Conservation (phyloP, 2,888 invertebrate species). For the Eupithecia vulgata region DNA sequence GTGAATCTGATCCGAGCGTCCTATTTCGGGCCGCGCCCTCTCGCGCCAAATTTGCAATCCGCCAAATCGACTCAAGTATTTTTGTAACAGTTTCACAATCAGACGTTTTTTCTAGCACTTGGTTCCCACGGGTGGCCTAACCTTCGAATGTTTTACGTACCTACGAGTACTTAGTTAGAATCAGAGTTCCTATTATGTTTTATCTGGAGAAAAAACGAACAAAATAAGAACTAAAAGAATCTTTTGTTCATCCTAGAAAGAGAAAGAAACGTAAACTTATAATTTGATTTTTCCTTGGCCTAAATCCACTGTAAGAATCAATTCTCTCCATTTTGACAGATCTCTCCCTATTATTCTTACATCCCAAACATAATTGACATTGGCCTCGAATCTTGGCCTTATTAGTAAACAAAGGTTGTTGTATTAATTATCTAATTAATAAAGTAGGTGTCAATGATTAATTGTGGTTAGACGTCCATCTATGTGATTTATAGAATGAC, state of each 20-base stretch:
- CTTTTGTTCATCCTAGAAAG: not conserved
- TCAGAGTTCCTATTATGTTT: not conserved
- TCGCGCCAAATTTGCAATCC: constrained; percentile 83
- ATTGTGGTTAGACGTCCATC: constrained; percentile 4
- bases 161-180: not conserved
- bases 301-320: not conserved
- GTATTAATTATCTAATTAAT: constrained; percentile 27
- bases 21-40: constrained; percentile 76
- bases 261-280: not conserved
- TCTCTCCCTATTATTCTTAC: constrained; percentile 32
- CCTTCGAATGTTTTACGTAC: constrained; percentile 43
- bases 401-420: constrained; percentile 48
- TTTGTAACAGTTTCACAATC: constrained; percentile 80
- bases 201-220: constrained; percentile 30
- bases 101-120: constrained; percentile 54
- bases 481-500: not conserved
- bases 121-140: constrained; percentile 45
- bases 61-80: constrained; percentile 79
- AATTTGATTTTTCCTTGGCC: not conserved
- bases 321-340: not conserved
- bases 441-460: constrained; percentile 13
- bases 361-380: constrained; percentile 71
- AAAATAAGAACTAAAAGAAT: constrained; percentile 21
- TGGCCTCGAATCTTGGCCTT: constrained; percentile 73
- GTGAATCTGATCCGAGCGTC: constrained; percentile 78